phyloP scores from a whole-genome alignment of 2,888 invertebrate species.

The Cryptosula pallasiana region DNA sequence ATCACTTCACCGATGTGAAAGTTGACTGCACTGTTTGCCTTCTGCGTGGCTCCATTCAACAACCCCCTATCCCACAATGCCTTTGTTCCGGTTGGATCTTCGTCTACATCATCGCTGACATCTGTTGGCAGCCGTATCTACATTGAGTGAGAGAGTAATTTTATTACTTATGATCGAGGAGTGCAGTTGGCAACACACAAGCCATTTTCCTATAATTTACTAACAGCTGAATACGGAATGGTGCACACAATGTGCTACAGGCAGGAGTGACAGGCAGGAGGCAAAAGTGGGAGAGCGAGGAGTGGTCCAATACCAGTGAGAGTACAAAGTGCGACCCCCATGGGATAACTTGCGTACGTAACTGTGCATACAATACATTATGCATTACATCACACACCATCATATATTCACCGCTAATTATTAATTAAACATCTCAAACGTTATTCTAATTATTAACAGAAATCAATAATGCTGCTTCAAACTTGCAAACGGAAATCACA shows the following conservation, averaged over 20 bases:
- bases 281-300: no score
- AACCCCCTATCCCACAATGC: conserved; percentile 86
- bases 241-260: no score
- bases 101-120: conserved; percentile 94
- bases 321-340: no score
- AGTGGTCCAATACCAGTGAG: no score
- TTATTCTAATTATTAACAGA: background rate
- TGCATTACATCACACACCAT: background rate
- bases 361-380: background rate
- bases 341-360: no score
- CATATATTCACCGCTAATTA: background rate
- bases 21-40: conserved; percentile 78
- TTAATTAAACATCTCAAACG: background rate
- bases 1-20: conserved; percentile 95
- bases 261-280: no score
- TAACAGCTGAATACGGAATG: no score
- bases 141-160: no score
- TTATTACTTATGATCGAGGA: no score
- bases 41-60: conserved; percentile 93
- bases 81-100: conserved; percentile 97
- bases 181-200: no score
- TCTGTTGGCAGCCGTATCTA: conserved; percentile 65
- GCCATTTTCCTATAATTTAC: no score
- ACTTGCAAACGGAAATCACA: no score
- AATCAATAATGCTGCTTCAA: conserved; percentile 8